phyloP scores from a whole-genome alignment of 2,888 invertebrate genomes.

The Rotaria socialis region DNA sequence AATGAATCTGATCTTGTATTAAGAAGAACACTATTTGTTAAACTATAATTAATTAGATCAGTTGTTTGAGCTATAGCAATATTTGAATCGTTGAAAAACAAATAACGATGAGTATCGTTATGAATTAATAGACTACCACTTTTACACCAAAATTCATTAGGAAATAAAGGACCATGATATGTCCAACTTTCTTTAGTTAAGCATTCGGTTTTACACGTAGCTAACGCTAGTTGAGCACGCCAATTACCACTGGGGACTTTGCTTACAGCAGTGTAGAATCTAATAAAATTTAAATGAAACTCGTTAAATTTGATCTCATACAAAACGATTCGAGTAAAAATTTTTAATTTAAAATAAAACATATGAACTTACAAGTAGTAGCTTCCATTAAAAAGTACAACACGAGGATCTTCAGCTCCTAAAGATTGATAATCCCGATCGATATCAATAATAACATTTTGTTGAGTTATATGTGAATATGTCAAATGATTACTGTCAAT shows the following conservation, averaged over 20 bases:
- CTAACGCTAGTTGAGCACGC: slow-evolving; percentile 18
- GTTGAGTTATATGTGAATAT: not conserved
- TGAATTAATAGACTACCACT: slow-evolving; percentile 14
- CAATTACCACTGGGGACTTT: not conserved
- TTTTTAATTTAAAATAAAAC: not conserved
- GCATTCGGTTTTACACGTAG: not conserved
- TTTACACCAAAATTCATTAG: slow-evolving; percentile 18
- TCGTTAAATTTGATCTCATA: not conserved
- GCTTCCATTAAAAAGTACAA: not conserved
- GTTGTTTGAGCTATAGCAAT: not conserved
- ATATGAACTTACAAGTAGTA: not conserved
- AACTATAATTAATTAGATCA: not conserved
- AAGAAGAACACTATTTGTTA: not conserved
- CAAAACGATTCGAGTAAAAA: too few species aligned
- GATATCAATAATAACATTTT: slow-evolving; percentile 4
- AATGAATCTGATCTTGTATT: not conserved
- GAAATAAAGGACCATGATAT: not conserved
- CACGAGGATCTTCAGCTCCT: slow-evolving; percentile 13
- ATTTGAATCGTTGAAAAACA: slow-evolving; percentile 22
- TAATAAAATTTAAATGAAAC: not conserved
- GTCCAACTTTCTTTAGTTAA: not conserved
- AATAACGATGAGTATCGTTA: not conserved
- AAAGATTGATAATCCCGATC: not conserved
- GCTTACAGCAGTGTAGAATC: not conserved
- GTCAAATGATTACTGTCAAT: not conserved